phyloP scores from a whole-genome alignment of 2,113 vertebrate genomes.

The Sitta europaea region DNA sequence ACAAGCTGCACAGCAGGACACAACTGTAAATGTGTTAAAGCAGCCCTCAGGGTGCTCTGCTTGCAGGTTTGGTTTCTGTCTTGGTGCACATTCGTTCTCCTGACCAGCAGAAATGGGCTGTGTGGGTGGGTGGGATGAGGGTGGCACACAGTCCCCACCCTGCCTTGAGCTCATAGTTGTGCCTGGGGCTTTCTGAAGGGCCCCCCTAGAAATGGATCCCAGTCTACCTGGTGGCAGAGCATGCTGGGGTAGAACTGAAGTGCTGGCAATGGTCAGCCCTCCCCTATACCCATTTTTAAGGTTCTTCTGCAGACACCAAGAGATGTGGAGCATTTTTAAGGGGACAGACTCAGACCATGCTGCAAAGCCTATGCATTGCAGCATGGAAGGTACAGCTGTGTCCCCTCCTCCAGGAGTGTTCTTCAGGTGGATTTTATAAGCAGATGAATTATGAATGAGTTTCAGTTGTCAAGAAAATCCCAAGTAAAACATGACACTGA shows the following conservation, averaged over 20 bases:
- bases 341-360: neutral
- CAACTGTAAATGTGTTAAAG: neutral
- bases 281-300: neutral
- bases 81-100: neutral
- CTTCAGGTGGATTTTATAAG: neutral
- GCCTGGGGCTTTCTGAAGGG: accelerated
- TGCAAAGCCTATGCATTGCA: neutral
- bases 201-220: neutral
- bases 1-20: neutral
- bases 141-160: neutral
- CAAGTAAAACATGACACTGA: neutral
- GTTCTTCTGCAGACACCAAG: neutral
- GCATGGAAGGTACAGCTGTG: neutral
- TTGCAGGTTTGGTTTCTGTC: neutral
- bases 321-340: neutral
- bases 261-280: neutral
- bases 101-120: neutral
- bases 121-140: neutral
- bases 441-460: neutral
- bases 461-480: neutral
- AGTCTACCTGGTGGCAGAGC: neutral
- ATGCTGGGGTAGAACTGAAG: neutral
- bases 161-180: neutral
- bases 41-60: neutral
- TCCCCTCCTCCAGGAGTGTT: neutral